Evolutionary conservation across 2,888 invertebrate genomes (phyloP).

Genomic region (Philhelius pedissequus): DNA sequence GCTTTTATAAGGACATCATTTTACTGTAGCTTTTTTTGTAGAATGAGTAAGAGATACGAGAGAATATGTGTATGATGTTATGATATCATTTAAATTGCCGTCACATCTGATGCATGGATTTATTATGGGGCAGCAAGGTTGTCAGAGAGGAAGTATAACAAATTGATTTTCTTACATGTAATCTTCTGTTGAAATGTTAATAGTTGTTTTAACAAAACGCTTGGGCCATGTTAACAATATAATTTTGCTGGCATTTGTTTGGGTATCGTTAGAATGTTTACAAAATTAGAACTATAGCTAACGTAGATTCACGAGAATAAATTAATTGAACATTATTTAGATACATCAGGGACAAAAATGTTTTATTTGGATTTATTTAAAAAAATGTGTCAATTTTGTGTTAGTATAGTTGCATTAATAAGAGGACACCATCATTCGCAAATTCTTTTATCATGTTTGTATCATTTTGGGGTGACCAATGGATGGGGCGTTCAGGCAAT

Average conservation of each 20-base stretch:
- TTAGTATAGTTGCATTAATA: too few relatives aligned
- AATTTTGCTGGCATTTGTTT: slow-evolving; percentile 15
- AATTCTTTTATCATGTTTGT: too few relatives aligned
- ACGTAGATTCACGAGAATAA: not conserved
- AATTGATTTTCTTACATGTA: slow-evolving; percentile 50
- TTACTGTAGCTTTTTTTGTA: not conserved
- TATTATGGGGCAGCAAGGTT: slow-evolving; percentile 29
- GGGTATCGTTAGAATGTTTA: not conserved
- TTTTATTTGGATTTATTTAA: too few relatives aligned
- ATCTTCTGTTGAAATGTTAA: slow-evolving; percentile 41
- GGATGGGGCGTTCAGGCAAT: too few relatives aligned
- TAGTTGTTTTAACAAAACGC: slow-evolving; percentile 41
- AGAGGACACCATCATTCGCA: too few relatives aligned
- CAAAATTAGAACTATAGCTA: not conserved
- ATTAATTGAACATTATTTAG: not conserved
- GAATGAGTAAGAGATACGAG: not conserved
- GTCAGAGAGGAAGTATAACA: slow-evolving; percentile 15
- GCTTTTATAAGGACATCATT: slow-evolving; percentile 59
- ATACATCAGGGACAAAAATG: too few relatives aligned
- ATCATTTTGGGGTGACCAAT: too few relatives aligned
- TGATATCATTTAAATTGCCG: slow-evolving; percentile 68
- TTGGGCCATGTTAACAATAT: slow-evolving; percentile 57
- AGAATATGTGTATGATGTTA: slow-evolving; percentile 29
- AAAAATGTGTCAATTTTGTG: too few relatives aligned
- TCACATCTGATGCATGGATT: slow-evolving; percentile 67